Base-by-base conservation (phyloP, 2,888 invertebrate species). In the Emmelina monodactyla region DNA sequence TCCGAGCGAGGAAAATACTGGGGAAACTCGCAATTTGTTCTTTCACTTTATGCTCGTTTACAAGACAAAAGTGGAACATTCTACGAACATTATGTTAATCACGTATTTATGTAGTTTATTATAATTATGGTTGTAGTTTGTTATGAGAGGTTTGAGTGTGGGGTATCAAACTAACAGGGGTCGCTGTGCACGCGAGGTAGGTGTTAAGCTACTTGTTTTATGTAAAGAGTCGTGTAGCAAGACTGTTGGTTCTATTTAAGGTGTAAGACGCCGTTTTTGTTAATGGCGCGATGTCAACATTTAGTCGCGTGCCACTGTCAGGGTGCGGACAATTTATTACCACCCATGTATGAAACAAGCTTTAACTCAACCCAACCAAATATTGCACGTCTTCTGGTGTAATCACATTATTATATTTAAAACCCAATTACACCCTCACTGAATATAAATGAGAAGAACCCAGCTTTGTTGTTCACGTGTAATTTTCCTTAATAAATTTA, bases 31-130 rank as follows among this genome's bases (percentile, higher is more conserved):
- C 76, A 78, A 79, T 79, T 79, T 79, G 79, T 78, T 79, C 78
- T 78, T 79, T 79, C 79, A 79, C 79, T 79, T 79, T 79, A 79
- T 76, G 75, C 76, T 75, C 79, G 78, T 79, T 79, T 79, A 79
- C 78, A 76, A 79, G 79, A 79, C 78, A 79, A 79, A 79, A 79
- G 76, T 75, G 75, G 72, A 75, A 72, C 79, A 73, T 78, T 75
- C 66, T 67, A 69, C 64, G 60, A 75, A 73, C 75, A 78, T 79
- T 78, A 78, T 78, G 76, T 73, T 78, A 78, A 79, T 78, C 72
- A 68, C 64, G 60, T 59, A 71, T 68, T 70, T 67, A 65, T 64
- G 59, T 66, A 60, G 64, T 66, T 62, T 65, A 67, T 62, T 64
- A 59, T 57, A 53, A 58, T 57, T 46, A 45, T 52, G 12, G 29